phyloP scores from a whole-genome alignment of 2,113 vertebrate genomes.

The Podocnemis expansa region DNA sequence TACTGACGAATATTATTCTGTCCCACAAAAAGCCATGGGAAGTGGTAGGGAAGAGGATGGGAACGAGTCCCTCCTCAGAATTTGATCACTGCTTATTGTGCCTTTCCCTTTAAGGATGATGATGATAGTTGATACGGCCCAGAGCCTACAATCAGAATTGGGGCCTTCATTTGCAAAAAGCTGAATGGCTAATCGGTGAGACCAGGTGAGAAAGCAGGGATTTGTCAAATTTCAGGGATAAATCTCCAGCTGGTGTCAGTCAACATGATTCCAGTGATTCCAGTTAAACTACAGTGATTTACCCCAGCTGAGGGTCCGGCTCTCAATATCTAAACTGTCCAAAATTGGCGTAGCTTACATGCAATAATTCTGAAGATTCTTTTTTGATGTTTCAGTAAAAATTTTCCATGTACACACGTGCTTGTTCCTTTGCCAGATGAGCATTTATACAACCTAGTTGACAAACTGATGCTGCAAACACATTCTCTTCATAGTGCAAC shows the following conservation, averaged over 20 bases:
- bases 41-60: neutral
- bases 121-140: neutral
- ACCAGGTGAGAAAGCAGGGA: neutral
- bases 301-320: neutral
- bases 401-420: rapidly evolving
- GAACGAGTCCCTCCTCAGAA: neutral
- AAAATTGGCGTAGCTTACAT: neutral
- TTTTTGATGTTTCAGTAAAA: neutral
- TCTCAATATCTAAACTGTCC: neutral
- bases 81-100: neutral
- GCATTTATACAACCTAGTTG: neutral
- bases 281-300: neutral
- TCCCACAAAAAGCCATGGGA: neutral
- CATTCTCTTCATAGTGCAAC: rapidly evolving
- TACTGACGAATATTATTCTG: slow-evolving; percentile 9
- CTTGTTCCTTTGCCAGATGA: rapidly evolving
- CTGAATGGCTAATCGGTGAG: neutral
- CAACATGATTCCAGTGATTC: neutral
- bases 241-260: neutral
- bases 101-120: neutral
- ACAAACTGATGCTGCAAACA: neutral
- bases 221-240: slow-evolving; percentile 37
- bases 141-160: slow-evolving; percentile 33
- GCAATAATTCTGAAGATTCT: neutral
- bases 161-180: slow-evolving; percentile 50